phyloP scores from a whole-genome alignment of 2,888 invertebrate species.

The Perithous albicinctus region DNA sequence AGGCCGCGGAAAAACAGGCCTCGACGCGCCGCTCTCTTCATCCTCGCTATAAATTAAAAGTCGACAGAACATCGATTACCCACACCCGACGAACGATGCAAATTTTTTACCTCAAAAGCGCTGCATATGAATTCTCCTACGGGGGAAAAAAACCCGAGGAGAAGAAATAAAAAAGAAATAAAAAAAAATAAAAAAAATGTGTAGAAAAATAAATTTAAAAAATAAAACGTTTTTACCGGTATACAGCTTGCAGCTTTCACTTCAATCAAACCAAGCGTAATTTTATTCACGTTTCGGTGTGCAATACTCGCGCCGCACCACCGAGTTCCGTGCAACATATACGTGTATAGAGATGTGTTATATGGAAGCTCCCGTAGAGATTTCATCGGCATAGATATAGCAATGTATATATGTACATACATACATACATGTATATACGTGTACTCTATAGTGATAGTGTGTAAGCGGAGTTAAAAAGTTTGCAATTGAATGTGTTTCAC shows the following conservation, averaged over 20 bases:
- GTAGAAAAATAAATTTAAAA: slow-evolving; percentile 11
- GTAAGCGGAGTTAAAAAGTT: slow-evolving; percentile 14
- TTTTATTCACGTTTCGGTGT: slow-evolving; percentile 49
- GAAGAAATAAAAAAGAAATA: background rate
- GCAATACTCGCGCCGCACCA: background rate
- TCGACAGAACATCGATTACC: slow-evolving; percentile 69
- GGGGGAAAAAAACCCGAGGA: slow-evolving; percentile 22
- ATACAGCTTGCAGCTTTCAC: slow-evolving; percentile 7
- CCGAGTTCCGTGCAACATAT: background rate
- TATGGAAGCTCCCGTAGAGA: slow-evolving; percentile 6
- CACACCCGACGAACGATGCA: slow-evolving; percentile 66
- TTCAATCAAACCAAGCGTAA: slow-evolving; percentile 53
- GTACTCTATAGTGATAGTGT: no score
- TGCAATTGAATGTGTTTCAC: slow-evolving; percentile 15
- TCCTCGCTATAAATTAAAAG: slow-evolving; percentile 68
- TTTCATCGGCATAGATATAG: background rate
- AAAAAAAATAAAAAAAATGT: slow-evolving; percentile 3
- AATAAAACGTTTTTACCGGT: slow-evolving; percentile 22
- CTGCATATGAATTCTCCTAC: slow-evolving; percentile 61
- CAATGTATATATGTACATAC: no score
- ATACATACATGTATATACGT: no score
- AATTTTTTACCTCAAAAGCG: slow-evolving; percentile 61
- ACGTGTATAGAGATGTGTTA: background rate
- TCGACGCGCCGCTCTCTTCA: slow-evolving; percentile 52
- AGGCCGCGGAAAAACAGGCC: slow-evolving; percentile 54